Conservation (phyloP, 2,888 invertebrate species). For the Andricus curvator region DNA sequence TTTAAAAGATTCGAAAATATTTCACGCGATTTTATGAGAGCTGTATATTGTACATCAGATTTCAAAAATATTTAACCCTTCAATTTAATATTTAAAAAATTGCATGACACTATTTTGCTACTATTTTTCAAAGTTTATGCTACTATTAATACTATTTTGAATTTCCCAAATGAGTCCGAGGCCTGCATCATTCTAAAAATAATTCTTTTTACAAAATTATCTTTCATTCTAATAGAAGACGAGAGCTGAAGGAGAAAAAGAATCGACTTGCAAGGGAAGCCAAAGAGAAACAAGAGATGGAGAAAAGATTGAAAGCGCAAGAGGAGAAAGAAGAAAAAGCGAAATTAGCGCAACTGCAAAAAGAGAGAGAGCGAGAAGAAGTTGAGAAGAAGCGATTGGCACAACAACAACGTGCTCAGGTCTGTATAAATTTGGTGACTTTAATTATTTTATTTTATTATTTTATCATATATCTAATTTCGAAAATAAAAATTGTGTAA, state of each 20-base stretch:
- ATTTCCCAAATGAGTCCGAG: no score
- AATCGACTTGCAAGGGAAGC: constrained; percentile 79
- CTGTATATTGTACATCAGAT: no score
- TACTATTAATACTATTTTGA: no score
- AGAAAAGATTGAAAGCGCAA: constrained; percentile 78
- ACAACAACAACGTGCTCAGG: constrained; percentile 69
- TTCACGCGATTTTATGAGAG: no score
- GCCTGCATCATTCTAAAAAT: neutral
- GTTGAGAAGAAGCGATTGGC: constrained; percentile 76
- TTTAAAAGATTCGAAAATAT: no score
- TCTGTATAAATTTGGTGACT: constrained; percentile 42
- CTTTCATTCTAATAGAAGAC: constrained; percentile 66
- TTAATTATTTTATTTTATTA: neutral
- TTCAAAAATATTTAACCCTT: no score
- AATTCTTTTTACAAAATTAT: neutral
- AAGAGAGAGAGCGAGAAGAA: constrained; percentile 80
- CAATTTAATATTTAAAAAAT: no score
- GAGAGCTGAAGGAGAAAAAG: constrained; percentile 82
- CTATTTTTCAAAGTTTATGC: no score
- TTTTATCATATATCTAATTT: neutral
- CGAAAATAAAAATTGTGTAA: neutral
- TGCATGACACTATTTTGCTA: no score
- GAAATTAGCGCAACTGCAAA: constrained; percentile 66
- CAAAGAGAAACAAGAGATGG: constrained; percentile 78
- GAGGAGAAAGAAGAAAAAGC: constrained; percentile 77